Evolutionary conservation across 2,113 vertebrate genomes (phyloP).

Genomic region (Phyllopteryx taeniolatus): DNA sequence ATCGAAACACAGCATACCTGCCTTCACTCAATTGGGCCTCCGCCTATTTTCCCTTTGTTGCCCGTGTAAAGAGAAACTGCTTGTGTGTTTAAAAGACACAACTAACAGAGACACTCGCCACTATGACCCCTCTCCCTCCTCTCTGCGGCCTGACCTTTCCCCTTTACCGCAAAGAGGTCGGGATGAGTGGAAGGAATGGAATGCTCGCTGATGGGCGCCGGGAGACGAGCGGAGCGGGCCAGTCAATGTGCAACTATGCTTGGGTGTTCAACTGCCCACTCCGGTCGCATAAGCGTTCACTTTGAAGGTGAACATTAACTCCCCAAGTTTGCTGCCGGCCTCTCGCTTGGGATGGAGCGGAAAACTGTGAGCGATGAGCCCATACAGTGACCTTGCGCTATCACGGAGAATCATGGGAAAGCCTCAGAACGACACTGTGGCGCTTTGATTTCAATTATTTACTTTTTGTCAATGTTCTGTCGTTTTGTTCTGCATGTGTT

Average conservation of each 20-base stretch:
- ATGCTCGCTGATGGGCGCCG: constrained; percentile 29
- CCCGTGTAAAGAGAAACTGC: not conserved
- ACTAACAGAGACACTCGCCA: constrained; percentile 11
- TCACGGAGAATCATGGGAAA: constrained; percentile 34
- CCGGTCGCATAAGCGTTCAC: not conserved
- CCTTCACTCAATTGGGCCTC: not conserved
- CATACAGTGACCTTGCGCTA: constrained; percentile 29
- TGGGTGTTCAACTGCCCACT: constrained; percentile 1
- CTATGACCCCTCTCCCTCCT: constrained; percentile 8
- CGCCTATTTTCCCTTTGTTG: not conserved
- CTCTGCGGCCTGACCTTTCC: constrained; percentile 44
- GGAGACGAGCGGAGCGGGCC: not conserved
- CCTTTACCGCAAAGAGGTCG: constrained; percentile 38
- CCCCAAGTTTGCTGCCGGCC: constrained; percentile 9
- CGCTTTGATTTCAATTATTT: constrained; percentile 31
- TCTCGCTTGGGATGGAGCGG: constrained; percentile 9
- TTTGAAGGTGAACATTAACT: constrained; percentile 14
- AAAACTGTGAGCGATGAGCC: constrained; percentile 1
- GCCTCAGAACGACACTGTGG: constrained; percentile 16
- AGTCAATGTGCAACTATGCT: constrained; percentile 40
- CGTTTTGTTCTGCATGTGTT: not conserved
- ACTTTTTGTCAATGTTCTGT: constrained; percentile 8
- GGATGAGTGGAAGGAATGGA: constrained; percentile 43
- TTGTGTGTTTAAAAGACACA: constrained; percentile 5
- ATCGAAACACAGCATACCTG: constrained; percentile 18